phyloP scores from a whole-genome alignment of 2,113 vertebrate species.

The Castor canadensis region DNA sequence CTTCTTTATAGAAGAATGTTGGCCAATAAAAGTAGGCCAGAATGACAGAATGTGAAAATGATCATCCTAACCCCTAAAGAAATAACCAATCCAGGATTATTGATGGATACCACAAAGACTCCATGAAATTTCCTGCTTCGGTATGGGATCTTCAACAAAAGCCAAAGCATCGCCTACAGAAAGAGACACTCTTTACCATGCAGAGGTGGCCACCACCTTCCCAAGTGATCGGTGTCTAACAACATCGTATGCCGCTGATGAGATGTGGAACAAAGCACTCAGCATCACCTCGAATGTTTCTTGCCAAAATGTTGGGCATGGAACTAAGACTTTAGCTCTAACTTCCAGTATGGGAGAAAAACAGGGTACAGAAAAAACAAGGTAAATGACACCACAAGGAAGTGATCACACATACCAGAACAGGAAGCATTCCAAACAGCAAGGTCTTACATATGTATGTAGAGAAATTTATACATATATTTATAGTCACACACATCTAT shows the following conservation, averaged over 20 bases:
- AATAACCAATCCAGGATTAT: not conserved
- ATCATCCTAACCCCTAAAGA: not conserved
- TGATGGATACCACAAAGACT: not conserved
- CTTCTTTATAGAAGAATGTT: conserved; percentile 2
- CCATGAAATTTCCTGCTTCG: not conserved
- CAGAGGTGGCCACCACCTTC: not conserved
- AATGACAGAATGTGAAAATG: not conserved
- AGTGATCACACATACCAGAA: conserved; percentile 1
- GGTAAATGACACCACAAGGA: not conserved
- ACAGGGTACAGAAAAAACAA: not conserved
- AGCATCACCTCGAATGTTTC: not conserved
- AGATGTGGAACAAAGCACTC: not conserved
- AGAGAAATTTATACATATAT: not conserved
- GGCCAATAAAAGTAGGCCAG: conserved; percentile 36
- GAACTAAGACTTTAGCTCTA: not conserved
- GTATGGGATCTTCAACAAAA: not conserved
- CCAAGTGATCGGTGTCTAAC: not conserved
- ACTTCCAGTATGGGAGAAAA: not conserved
- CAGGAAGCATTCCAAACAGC: not conserved
- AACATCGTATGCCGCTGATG: not conserved
- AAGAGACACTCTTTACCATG: not conserved
- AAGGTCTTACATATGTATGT: not conserved
- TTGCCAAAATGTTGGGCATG: not conserved
- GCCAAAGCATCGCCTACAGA: not conserved
- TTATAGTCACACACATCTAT: not conserved